These are phyloP conservation scores for Rhineura floridana DNA, from an alignment of 2,113 vertebrate species.

Conservation along the genomic window DNA sequence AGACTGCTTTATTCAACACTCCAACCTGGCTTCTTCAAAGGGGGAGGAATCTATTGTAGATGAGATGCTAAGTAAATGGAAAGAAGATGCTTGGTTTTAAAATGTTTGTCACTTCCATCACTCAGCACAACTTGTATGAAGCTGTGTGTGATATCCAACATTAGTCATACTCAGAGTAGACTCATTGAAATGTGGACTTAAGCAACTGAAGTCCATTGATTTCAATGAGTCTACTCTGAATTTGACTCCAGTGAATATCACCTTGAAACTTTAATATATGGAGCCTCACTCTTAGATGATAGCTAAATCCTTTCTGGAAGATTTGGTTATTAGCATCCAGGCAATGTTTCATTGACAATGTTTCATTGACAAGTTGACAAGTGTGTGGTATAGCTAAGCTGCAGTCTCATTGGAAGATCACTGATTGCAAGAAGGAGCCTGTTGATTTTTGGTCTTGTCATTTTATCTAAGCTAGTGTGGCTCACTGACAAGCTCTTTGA, in stretches of 20 bases:
- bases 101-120: background rate
- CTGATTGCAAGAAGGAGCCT: background rate
- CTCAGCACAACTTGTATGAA: background rate
- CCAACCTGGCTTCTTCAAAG: background rate
- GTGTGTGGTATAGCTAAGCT: background rate
- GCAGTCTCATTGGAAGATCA: background rate
- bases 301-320: background rate
- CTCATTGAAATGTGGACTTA: too few species aligned
- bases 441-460: background rate
- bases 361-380: background rate
- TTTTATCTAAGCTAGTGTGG: background rate
- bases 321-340: background rate
- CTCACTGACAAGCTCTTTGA: background rate
- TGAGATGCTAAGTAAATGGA: background rate
- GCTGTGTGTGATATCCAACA: background rate
- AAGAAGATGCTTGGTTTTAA: background rate
- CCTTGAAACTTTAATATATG: too few species aligned
- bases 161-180: too few species aligned
- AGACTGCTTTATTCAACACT: background rate
- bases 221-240: too few species aligned
- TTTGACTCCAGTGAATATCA: too few species aligned
- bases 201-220: too few species aligned
- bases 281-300: background rate
- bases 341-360: background rate
- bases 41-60: background rate